Conservation (phyloP, 2,888 invertebrate species). For the Mesodorylaimus sp. region DNA sequence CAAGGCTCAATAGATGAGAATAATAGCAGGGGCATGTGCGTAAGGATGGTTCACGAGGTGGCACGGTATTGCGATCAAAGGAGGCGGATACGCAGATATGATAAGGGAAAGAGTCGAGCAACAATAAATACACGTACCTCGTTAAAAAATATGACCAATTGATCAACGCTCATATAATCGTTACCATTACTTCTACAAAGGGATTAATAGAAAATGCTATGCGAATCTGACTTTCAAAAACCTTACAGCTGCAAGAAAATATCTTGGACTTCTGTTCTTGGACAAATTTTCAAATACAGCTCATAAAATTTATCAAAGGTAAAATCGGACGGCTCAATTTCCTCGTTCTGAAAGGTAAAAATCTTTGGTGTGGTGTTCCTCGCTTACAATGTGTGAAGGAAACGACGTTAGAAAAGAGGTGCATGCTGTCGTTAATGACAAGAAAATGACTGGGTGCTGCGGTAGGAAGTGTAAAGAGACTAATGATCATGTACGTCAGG, state of each 20-base stretch:
- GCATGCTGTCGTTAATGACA: slow-evolving; percentile 5
- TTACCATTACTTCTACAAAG: slow-evolving; percentile 62
- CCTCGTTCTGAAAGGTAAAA: slow-evolving; percentile 49
- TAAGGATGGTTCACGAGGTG: background rate
- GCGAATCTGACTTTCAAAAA: slow-evolving; percentile 13
- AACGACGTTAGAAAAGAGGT: slow-evolving; percentile 19
- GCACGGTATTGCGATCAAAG: background rate
- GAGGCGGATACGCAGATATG: background rate
- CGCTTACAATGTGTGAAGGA: slow-evolving; percentile 13
- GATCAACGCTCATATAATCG: slow-evolving; percentile 62
- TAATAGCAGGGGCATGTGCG: background rate
- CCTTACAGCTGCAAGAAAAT: slow-evolving; percentile 85
- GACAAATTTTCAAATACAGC: slow-evolving; percentile 94
- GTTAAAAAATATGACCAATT: slow-evolving; percentile 77
- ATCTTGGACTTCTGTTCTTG: slow-evolving; percentile 93
- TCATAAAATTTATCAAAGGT: slow-evolving; percentile 98
- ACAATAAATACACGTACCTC: slow-evolving; percentile 39
- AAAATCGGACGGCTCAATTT: slow-evolving; percentile 77
- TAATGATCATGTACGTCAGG: no score
- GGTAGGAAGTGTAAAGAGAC: no score
- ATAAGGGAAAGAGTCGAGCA: background rate
- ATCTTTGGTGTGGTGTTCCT: background rate
- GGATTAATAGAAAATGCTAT: slow-evolving; percentile 3
- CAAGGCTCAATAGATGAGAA: slow-evolving; percentile 18
- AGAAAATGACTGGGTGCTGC: no score